Evolutionary conservation across 2,113 vertebrate species (phyloP).

Genomic region (Bucco capensis): DNA sequence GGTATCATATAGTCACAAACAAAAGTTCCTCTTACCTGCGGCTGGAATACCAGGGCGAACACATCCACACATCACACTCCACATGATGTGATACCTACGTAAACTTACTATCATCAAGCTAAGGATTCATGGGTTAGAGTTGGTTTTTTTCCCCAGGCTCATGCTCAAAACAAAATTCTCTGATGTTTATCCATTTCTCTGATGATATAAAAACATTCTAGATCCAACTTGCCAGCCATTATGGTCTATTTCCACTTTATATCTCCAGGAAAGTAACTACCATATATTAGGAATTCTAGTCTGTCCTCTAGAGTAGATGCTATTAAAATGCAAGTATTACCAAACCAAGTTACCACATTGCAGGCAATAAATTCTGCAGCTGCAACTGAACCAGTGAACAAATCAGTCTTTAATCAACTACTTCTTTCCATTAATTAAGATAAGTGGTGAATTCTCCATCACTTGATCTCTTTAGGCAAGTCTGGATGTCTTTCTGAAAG

Average conservation of each 20-base stretch:
- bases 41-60: background rate
- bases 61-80: background rate
- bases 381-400: slow-evolving; percentile 19
- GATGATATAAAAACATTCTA: background rate
- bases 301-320: background rate
- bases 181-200: background rate
- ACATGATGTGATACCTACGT: background rate
- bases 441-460: background rate
- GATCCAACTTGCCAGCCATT: background rate
- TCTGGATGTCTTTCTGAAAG: slow-evolving; percentile 9
- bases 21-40: background rate
- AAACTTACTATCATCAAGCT: background rate
- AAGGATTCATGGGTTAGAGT: background rate
- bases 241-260: background rate
- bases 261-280: background rate
- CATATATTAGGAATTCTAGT: background rate
- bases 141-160: background rate
- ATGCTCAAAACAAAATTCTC: background rate
- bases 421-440: background rate
- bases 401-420: slow-evolving; percentile 2
- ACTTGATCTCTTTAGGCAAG: background rate
- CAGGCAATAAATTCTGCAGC: background rate
- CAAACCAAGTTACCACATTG: background rate
- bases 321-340: background rate
- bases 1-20: background rate